Conservation (phyloP, 2,888 invertebrate species). For the Didymodactylos carnosus region DNA sequence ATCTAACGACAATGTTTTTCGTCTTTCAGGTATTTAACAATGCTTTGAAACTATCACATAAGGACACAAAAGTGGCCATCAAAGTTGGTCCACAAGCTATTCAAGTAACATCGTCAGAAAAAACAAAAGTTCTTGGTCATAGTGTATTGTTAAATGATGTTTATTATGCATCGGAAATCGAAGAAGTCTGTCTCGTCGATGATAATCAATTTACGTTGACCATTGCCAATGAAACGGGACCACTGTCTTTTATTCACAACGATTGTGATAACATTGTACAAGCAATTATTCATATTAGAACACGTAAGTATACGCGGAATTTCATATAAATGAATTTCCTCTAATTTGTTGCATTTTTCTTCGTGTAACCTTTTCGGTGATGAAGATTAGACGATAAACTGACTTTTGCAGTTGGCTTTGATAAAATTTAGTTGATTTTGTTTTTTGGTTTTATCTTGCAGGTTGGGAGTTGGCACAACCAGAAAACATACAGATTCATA, state of each 20-base stretch:
- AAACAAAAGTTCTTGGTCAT: slow-evolving; percentile 76
- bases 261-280: slow-evolving; percentile 94
- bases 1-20: no score
- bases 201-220: slow-evolving; percentile 92
- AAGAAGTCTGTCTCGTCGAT: slow-evolving; percentile 57
- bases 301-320: no score
- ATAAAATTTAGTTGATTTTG: not conserved
- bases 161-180: slow-evolving; percentile 91
- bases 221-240: slow-evolving; percentile 81
- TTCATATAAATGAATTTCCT: no score
- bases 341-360: no score
- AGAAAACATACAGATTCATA: slow-evolving; percentile 85
- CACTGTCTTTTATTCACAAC: slow-evolving; percentile 85
- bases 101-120: slow-evolving; percentile 85
- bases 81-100: slow-evolving; percentile 88
- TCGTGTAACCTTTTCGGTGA: no score
- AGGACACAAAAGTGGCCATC: slow-evolving; percentile 88
- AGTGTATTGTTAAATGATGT: slow-evolving; percentile 83
- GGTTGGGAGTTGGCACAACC: slow-evolving; percentile 36
- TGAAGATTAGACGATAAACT: no score
- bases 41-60: slow-evolving; percentile 82
- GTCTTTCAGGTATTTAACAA: slow-evolving; percentile 57
- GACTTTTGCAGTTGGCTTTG: no score
- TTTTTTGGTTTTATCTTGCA: not conserved
- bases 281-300: slow-evolving; percentile 84